phyloP scores from a whole-genome alignment of 1,140 invertebrate genomes.

The Chionoecetes opilio region DNA sequence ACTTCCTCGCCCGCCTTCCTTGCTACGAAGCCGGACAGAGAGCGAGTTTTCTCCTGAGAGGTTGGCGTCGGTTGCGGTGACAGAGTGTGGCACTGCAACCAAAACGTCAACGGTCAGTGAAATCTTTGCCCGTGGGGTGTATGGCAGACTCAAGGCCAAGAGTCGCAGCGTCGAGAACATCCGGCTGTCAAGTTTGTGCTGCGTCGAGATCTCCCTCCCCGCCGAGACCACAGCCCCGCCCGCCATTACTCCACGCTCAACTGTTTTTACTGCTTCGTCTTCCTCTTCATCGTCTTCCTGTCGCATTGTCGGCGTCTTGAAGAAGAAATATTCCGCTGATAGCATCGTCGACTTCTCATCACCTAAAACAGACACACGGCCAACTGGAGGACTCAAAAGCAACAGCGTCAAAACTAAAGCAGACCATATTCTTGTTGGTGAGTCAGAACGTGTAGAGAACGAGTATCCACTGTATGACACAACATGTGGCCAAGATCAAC shows the following conservation, averaged over 20 bases:
- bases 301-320: conserved; percentile 72
- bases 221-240: conserved; percentile 14
- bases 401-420: not conserved
- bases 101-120: conserved; percentile 65
- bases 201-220: conserved; percentile 63
- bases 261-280: not conserved
- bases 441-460: not conserved
- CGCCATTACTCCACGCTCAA: not conserved
- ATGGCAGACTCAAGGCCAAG: conserved; percentile 54
- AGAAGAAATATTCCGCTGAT: conserved; percentile 68
- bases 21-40: conserved; percentile 71
- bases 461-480: not conserved
- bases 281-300: conserved; percentile 40
- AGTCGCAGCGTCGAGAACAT: conserved; percentile 75
- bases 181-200: conserved; percentile 70
- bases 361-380: not conserved
- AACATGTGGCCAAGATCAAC: not conserved
- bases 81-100: not conserved
- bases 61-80: conserved; percentile 24
- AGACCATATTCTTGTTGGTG: not conserved
- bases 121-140: conserved; percentile 74
- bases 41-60: conserved; percentile 62
- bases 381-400: not conserved
- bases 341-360: conserved; percentile 40
- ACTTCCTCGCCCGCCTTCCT: conserved; percentile 59